Base-by-base conservation (phyloP, 2,888 invertebrate species). In the Hirtodrosophila cameraria region DNA sequence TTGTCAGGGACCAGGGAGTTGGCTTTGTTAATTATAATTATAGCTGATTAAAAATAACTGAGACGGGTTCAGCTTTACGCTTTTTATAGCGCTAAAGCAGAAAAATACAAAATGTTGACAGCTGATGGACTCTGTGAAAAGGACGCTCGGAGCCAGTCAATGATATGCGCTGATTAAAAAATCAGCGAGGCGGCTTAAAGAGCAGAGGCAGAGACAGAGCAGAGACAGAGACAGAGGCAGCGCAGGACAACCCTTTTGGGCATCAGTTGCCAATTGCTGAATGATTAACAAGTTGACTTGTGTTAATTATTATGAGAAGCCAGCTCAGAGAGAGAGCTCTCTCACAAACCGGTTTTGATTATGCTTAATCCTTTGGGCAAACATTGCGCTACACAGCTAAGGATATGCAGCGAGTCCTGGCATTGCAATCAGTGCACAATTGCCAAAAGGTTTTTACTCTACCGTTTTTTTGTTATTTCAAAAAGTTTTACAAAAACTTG, bases 241-340 rank as follows among this genome's bases (percentile, higher is more conserved):
- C n/a, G n/a, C n/a, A n/a, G n/a, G n/a, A n/a, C 76, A 79, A 87
- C 81, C 81, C 88, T 79, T 86, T 85, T 49, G 75, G 86, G 71
- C 54, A 60, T 67, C 57, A 52, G 52, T 48, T 38, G 38, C 49
- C 75, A 76, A 87, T 82, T 73, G 86, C 60, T 69, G 59, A 73
- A 87, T 85, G 86, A 87, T 78, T 78, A 85, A 86, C 86, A 86
- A 85, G 85, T 87, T 85, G 88, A 85, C 87, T 87, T 75, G 72
- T 73, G 64, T 68, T 80, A 79, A 85, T 85, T 73, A 86, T 75
- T 62, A 68, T 42, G 46, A 65, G 15, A 11, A 41, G 49, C 6
- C 25, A 46, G 46, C 15, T n/a, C n/a, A n/a, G n/a, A 35, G 39
- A 28, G 27, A 4, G n/a, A 18, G 16, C 60, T 30, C 35, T 23